A percentile compares a stretch with the other conserved stretches of the same genome.
phyloP scores from a whole-genome alignment of 2,888 invertebrate species.

The Empis livida region DNA sequence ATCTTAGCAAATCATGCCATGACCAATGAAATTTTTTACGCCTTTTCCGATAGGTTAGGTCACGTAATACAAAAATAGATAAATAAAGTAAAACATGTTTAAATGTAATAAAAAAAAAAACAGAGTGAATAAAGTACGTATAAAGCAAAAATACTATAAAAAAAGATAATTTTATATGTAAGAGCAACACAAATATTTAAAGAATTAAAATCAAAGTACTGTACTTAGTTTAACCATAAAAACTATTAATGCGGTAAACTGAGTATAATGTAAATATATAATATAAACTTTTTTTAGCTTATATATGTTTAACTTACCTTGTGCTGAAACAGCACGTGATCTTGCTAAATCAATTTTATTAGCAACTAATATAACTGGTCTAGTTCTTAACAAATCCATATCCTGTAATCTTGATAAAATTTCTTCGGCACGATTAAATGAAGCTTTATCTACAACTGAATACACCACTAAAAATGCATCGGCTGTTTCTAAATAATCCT shows the following conservation, averaged over 20 bases:
- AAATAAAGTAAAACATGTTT: no score
- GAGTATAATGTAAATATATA: no score
- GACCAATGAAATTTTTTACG: no score
- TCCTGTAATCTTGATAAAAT: constrained; percentile 66
- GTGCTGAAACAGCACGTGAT: constrained; percentile 74
- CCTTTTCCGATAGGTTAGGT: no score
- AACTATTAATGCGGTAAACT: no score
- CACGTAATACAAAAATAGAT: no score
- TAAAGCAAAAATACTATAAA: not conserved
- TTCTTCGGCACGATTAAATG: constrained; percentile 70
- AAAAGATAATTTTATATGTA: not conserved
- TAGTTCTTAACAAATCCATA: constrained; percentile 58
- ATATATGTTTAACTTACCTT: constrained; percentile 52
- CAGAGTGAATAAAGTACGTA: no score
- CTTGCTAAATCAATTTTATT: constrained; percentile 91
- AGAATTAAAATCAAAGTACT: no score
- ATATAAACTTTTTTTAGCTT: not conserved
- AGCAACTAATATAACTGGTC: constrained; percentile 76
- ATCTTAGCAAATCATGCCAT: no score
- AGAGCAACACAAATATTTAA: not conserved
- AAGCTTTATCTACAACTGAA: constrained; percentile 82
- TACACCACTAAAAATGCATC: constrained; percentile 83
- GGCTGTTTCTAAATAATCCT: constrained; percentile 66
- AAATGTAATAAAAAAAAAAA: no score
- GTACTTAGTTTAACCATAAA: no score